Percentiles rank a stretch among this genome's conserved stretches.
Conservation (phyloP, 92 coral and sea anemone species). For the Anthopleura xanthogrammica region DNA sequence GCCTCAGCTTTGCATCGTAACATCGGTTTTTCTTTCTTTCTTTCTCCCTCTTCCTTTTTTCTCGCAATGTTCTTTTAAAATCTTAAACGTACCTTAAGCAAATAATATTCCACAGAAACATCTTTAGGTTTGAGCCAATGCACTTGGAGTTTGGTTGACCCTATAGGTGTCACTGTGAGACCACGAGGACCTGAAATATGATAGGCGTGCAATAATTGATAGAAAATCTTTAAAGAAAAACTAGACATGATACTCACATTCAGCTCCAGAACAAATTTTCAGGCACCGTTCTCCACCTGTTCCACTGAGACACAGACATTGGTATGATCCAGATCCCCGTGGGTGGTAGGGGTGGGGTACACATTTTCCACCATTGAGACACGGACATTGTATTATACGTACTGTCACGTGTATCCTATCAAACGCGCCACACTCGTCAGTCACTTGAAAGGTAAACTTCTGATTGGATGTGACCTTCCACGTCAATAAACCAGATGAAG, state of each 20-base stretch:
- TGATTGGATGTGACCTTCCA: slow-evolving; percentile 32
- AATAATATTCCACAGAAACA: background rate
- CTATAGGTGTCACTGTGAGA: slow-evolving; percentile 1
- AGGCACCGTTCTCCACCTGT: slow-evolving; percentile 12
- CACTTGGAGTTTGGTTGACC: background rate
- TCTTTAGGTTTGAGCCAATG: background rate
- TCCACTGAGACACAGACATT: slow-evolving; percentile 18
- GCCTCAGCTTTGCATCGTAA: no score
- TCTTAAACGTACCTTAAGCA: background rate
- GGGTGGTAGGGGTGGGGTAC: slow-evolving; percentile 27
- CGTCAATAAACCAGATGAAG: slow-evolving; percentile 31
- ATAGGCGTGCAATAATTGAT: background rate
- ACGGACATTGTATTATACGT: slow-evolving; percentile 33
- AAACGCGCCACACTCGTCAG: slow-evolving; percentile 60
- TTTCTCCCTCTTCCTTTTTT: no score
- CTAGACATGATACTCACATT: background rate
- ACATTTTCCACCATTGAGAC: slow-evolving; percentile 41
- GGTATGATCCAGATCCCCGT: slow-evolving; percentile 31
- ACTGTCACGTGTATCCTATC: slow-evolving; percentile 31
- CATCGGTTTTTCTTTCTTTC: no score
- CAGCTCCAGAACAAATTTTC: background rate
- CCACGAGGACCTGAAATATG: background rate
- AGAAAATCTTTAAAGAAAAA: no score
- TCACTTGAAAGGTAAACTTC: slow-evolving; percentile 48
- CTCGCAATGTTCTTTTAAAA: background rate